These are phyloP conservation scores for Luidia sarsii DNA, from an alignment of 53 echinoderm and acorn worm species.

Conservation along the genomic window DNA sequence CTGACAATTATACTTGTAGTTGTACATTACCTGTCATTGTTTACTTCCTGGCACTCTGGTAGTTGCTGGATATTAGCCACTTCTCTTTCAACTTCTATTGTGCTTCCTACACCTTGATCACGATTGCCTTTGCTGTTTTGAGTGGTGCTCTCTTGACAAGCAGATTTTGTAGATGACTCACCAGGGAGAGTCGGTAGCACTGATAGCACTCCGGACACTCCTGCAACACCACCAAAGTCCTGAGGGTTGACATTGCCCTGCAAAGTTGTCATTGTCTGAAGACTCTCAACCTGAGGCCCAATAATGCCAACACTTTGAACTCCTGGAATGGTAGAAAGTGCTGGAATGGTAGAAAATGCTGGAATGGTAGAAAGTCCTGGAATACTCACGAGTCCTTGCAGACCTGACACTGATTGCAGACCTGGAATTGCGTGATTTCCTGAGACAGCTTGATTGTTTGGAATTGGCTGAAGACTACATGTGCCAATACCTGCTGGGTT, in stretches of 20 bases:
- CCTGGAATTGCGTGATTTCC: constrained; percentile 13
- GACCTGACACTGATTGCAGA: constrained; percentile 16
- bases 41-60: too few species aligned
- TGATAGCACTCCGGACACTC: background rate
- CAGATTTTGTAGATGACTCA: too few species aligned
- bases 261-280: constrained; percentile 19
- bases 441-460: constrained; percentile 7
- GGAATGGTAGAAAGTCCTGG: constrained; percentile 9
- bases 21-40: too few species aligned
- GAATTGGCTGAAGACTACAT: constrained; percentile 24
- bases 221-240: background rate
- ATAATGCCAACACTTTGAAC: constrained; percentile 30
- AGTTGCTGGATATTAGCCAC: too few species aligned
- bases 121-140: too few species aligned
- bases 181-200: constrained; percentile 5
- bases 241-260: background rate
- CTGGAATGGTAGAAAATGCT: constrained; percentile 18
- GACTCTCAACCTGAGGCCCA: background rate
- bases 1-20: too few species aligned
- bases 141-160: too few species aligned
- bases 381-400: constrained; percentile 35
- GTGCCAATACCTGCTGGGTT: background rate
- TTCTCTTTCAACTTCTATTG: too few species aligned
- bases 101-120: too few species aligned
- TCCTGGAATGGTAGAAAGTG: constrained; percentile 8